Conservation (phyloP, 2,113 vertebrate species). For the Aplodontia rufa region DNA sequence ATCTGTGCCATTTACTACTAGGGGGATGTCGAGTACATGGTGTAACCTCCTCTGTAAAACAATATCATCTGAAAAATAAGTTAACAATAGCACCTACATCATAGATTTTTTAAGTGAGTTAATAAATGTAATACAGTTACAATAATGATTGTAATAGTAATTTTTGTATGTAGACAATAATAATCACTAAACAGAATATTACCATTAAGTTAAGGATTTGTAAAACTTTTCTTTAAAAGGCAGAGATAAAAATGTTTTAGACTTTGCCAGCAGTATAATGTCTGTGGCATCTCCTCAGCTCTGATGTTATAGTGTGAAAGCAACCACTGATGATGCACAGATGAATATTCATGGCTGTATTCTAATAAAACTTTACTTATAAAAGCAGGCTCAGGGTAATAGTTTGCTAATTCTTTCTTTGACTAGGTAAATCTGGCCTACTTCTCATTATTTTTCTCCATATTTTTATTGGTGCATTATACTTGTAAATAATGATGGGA, state of each 20-base stretch:
- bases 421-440: not conserved
- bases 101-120: not conserved
- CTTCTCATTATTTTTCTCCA: not conserved
- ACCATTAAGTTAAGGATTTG: not conserved
- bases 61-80: not conserved
- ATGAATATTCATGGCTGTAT: not conserved
- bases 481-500: too few species aligned
- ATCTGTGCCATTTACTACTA: not conserved
- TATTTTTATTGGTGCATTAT: too few species aligned
- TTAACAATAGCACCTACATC: not conserved
- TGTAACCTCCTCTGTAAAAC: not conserved
- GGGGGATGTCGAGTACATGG: not conserved
- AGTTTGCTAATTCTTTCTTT: not conserved
- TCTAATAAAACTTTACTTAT: conserved; percentile 34
- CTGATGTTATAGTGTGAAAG: not conserved
- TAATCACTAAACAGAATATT: not conserved
- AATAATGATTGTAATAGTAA: not conserved
- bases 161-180: not conserved
- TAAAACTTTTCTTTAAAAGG: not conserved
- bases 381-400: not conserved
- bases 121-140: not conserved
- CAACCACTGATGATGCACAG: not conserved
- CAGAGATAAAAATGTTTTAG: not conserved
- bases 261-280: not conserved
- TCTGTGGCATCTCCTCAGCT: not conserved